Base-by-base conservation (phyloP, 2,797 vertebrate species). In the Spinibarbus caldwelli region DNA sequence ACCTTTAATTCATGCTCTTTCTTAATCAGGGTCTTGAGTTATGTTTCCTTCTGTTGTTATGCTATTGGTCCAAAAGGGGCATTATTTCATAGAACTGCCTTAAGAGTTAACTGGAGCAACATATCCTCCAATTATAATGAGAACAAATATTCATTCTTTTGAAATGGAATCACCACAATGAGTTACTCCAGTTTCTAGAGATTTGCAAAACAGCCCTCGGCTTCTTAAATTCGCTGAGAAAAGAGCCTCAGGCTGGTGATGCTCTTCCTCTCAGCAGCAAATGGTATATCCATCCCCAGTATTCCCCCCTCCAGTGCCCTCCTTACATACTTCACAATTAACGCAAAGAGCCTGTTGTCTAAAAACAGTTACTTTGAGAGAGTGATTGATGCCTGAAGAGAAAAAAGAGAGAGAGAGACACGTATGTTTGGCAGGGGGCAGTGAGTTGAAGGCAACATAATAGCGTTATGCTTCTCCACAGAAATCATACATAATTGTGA, bases 111-210 rank as follows among this genome's bases (percentile, higher is more conserved):
- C 73, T 85, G 67, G 67, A 86, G 82, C 79, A 76, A 79, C 67
- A 79, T 34, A 72, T 78, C 82, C 78, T 83, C 71, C 59, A 88
- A 62, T 83, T 88, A 87, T 80, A 88, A 86, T 71, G 59, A 75
- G 68, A 82, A 82, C 76, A 86, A 86, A 87, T 79, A 82, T 80
- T 84, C 49, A 78, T 64, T 49, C 19, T 38, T 11, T 82, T 67
- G 45, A 87, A 68, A 71, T 36, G 17, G 36, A 85, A 66, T 83
- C 57, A 79, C 23, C 75, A 75, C 76, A 73, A 59, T 4, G 41
- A 70, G 52, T 47, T 47, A 31, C 68, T 76, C 68, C 49, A 47
- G 80, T 86, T 83, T 82, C 68, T 83, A 84, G 71, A 82, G 76
- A 85, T 59, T 83, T 86, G 86, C 45, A 78, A 77, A 87, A 83